phyloP scores from a whole-genome alignment of 2,797 vertebrate species.

The Xenops minutus region DNA sequence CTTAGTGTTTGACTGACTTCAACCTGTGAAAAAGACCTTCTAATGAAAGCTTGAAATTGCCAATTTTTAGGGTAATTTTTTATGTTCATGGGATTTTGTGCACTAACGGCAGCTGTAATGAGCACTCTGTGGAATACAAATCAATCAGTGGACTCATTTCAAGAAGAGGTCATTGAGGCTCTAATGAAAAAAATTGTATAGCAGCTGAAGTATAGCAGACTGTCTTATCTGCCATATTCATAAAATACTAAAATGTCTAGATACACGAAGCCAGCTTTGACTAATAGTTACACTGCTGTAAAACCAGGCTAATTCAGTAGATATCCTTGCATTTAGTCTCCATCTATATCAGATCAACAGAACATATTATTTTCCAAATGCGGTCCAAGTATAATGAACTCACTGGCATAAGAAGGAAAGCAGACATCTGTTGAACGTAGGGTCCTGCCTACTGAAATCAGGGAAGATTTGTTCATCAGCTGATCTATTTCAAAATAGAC shows the following conservation, averaged over 20 bases:
- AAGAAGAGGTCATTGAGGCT: conserved; percentile 2
- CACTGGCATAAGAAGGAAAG: background rate
- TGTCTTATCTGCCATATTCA: background rate
- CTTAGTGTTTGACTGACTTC: conserved; percentile 17
- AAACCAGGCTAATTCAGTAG: background rate
- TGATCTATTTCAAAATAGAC: background rate
- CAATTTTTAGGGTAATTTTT: conserved; percentile 46
- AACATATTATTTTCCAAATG: background rate
- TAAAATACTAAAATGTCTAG: background rate
- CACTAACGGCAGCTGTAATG: background rate
- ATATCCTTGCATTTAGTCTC: background rate
- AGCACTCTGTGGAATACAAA: conserved; percentile 37
- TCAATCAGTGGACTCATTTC: conserved; percentile 29
- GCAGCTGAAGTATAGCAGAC: background rate
- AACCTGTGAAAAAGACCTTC: conserved; percentile 6
- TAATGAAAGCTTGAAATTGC: conserved; percentile 28
- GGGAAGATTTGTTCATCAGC: background rate
- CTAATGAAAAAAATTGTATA: background rate
- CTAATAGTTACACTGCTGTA: background rate
- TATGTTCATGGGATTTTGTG: conserved; percentile 2
- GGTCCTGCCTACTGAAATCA: background rate
- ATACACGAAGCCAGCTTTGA: background rate
- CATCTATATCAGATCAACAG: background rate
- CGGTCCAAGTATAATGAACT: background rate
- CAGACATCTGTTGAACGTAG: background rate